These are phyloP conservation scores for Vidua macroura DNA, from an alignment of 2,113 vertebrate genomes.

Conservation along the genomic window DNA sequence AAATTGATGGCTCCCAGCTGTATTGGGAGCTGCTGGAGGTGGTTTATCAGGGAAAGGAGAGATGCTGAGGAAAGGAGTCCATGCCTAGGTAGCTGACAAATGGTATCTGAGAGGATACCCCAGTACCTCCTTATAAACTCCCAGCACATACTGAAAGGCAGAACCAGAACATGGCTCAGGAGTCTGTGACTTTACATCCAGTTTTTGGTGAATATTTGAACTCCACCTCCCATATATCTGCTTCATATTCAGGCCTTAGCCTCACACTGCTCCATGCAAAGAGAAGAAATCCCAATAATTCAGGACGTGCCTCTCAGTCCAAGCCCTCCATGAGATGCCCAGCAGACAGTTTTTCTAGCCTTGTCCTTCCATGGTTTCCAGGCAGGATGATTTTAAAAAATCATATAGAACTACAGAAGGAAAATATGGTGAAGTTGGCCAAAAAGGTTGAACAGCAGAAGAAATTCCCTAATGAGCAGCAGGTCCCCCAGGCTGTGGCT, in stretches of 20 bases:
- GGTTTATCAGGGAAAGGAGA: background rate
- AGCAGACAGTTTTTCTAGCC: background rate
- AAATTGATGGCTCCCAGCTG: fast-evolving
- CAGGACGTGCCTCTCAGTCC: background rate
- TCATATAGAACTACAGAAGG: background rate
- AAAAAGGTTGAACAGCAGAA: background rate
- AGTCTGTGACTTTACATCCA: background rate
- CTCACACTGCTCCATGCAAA: background rate
- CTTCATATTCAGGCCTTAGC: background rate
- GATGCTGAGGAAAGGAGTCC: background rate
- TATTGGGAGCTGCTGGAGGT: fast-evolving
- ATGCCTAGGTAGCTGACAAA: background rate
- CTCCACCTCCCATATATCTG: fast-evolving
- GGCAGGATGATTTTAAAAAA: background rate
- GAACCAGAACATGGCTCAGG: background rate
- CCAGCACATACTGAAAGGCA: background rate
- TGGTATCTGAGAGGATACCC: background rate
- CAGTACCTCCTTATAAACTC: background rate
- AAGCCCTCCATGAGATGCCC: background rate
- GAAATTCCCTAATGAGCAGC: background rate
- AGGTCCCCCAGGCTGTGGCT: background rate
- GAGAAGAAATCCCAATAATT: background rate
- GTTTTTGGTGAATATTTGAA: background rate
- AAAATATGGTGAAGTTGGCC: background rate
- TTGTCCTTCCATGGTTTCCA: background rate